Base-by-base conservation (phyloP, 2,797 vertebrate species). In the Lacerta agilis region DNA sequence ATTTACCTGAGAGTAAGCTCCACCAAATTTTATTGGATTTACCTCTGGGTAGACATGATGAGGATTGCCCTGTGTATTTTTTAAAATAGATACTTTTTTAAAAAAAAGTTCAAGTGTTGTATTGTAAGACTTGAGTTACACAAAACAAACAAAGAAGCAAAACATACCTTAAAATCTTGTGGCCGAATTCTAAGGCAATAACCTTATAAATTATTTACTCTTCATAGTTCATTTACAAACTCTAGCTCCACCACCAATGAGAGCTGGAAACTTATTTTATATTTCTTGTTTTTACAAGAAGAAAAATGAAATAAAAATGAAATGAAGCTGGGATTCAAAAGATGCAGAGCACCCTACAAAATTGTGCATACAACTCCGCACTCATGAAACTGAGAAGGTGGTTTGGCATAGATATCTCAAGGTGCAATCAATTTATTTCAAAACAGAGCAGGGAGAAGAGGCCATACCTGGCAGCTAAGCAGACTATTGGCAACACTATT, bases 401-500 rank as follows among this genome's bases (percentile, higher is more conserved):
- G 10, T 23, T 18, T 33, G 29, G 38, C 3, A 43, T 5, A 76
- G 83, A 85, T 8, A 43, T 9, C 36, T 76, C 7, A 76, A 64
- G 25, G 33, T 15, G 38, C 25, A 29, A 18, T n/a, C 25, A 27
- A 66, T 66, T 45, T 17, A n/a, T 36, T 11, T 55, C 49, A 55
- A 36, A 49, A 33, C 8, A 25, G 43, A 79, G 45, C 45, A 5
- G 4, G 77, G 7, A 33, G 27, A 58, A 25, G 27, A 29, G 29
- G 17, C 3, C 64, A 29, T 25, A 58, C 25, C 18, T 76, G 41
- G n/a, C 64, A 69, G 71, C 13, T 13, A 71, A 87, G 82, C 2
- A 85, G 20, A 15, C 23, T n/a, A 61, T 36, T 20, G 33, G 5
- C 17, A 3, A 5, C 6, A 5, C 0, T 0, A 43, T 83, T 75